These are phyloP conservation scores for Alloscopus bannaensis DNA, from an alignment of 2,888 invertebrate genomes.

Conservation along the genomic window DNA sequence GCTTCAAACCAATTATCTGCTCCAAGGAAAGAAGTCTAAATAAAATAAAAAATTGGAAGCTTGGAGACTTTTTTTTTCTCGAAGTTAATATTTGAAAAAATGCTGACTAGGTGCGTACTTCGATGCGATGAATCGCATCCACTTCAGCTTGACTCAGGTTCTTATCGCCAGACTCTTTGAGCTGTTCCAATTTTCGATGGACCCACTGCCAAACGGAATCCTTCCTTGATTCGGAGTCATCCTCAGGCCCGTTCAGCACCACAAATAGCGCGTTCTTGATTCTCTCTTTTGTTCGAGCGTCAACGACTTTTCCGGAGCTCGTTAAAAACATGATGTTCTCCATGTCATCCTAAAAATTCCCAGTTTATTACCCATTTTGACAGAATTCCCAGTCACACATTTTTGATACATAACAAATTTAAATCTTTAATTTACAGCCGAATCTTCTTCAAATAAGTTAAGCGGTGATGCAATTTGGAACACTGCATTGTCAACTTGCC, in stretches of 20 bases:
- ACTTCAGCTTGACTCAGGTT: constrained; percentile 42
- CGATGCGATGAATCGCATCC: constrained; percentile 71
- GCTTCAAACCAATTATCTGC: constrained; percentile 82
- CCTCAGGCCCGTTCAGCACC: constrained; percentile 47
- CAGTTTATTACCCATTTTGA: not conserved
- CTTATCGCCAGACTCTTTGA: constrained; percentile 13
- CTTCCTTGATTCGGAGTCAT: constrained; percentile 46
- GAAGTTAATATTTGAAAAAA: not conserved
- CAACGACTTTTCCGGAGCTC: constrained; percentile 45
- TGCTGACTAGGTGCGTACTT: not conserved
- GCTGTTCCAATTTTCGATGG: constrained; percentile 29
- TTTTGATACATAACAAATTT: not conserved
- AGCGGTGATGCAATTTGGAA: constrained; percentile 87
- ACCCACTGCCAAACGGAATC: constrained; percentile 55
- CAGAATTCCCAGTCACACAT: not conserved
- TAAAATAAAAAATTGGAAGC: not conserved
- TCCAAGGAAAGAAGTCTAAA: constrained; percentile 77
- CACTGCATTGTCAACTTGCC: constrained; percentile 91
- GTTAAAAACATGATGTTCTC: constrained; percentile 51
- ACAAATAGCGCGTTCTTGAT: constrained; percentile 3
- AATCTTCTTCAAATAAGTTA: constrained; percentile 33
- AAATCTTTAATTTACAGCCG: not conserved
- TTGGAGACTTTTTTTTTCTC: not conserved
- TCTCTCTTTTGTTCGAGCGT: constrained; percentile 26
- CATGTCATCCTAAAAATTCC: not conserved